A percentile compares a stretch with the other conserved stretches of the same genome.
phyloP scores from a whole-genome alignment of 1,140 invertebrate species.

The Musca domestica region DNA sequence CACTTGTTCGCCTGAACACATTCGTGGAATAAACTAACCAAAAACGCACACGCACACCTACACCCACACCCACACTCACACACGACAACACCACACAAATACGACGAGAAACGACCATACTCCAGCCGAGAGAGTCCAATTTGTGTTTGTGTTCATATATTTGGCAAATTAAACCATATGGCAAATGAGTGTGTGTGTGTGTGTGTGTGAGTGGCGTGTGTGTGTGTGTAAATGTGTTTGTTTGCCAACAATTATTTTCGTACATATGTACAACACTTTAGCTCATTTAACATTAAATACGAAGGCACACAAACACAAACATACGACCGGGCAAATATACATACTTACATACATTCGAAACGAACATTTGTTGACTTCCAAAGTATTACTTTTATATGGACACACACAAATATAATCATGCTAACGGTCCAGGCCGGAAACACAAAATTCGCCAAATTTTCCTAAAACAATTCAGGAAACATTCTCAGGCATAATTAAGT shows the following conservation, averaged over 20 bases:
- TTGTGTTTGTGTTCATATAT: not conserved
- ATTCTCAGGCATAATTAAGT: not conserved
- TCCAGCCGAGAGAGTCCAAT: not conserved
- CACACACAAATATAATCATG: too few relatives aligned
- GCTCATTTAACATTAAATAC: slow-evolving; percentile 19
- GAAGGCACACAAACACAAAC: not conserved
- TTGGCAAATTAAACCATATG: slow-evolving; percentile 3
- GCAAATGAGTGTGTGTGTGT: not conserved
- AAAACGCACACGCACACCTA: not conserved
- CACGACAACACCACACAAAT: not conserved
- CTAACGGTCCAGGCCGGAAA: too few relatives aligned
- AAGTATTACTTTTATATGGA: not conserved
- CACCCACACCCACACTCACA: not conserved
- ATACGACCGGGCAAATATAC: not conserved
- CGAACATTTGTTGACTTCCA: not conserved
- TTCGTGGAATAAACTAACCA: not conserved
- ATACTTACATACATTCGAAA: not conserved
- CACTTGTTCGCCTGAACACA: not conserved
- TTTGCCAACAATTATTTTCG: not conserved
- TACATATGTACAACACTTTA: slow-evolving; percentile 4
- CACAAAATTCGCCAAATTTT: too few relatives aligned
- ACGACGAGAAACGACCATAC: not conserved
- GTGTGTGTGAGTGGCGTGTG: not conserved
- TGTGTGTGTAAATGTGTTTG: not conserved
- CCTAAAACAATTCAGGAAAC: not conserved